Conservation (phyloP, 2,113 vertebrate genomes). For the Salminus brasiliensis region DNA sequence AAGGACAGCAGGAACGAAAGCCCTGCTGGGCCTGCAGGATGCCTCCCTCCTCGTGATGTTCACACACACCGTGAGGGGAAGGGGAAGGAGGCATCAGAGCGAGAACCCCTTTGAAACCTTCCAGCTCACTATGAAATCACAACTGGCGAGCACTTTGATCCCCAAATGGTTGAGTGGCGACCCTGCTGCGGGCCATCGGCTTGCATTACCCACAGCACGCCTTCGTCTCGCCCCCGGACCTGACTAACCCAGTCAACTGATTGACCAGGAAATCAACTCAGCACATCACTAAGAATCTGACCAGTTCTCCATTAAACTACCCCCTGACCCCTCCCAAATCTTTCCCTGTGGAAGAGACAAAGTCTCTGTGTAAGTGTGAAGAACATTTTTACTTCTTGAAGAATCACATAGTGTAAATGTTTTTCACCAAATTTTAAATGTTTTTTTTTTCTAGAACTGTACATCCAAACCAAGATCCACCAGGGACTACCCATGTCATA, state of each 20-base stretch:
- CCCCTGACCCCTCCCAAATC: not conserved
- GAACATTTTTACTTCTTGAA: too few relatives aligned
- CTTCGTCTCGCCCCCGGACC: slow-evolving; percentile 48
- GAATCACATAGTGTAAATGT: too few relatives aligned
- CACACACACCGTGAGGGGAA: slow-evolving; percentile 58
- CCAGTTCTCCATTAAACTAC: slow-evolving; percentile 33
- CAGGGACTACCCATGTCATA: too few relatives aligned
- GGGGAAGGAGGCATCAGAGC: slow-evolving; percentile 38
- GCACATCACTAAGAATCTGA: slow-evolving; percentile 48
- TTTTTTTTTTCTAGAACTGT: too few relatives aligned
- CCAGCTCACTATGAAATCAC: slow-evolving; percentile 65
- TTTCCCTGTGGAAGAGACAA: slow-evolving; percentile 10
- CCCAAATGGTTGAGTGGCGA: slow-evolving; percentile 59
- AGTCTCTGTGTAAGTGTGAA: not conserved
- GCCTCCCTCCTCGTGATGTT: slow-evolving; percentile 65
- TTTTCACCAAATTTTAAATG: too few relatives aligned
- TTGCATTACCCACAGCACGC: slow-evolving; percentile 47
- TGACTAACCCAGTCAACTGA: slow-evolving; percentile 62
- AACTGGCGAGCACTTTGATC: slow-evolving; percentile 72
- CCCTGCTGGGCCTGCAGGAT: slow-evolving; percentile 60
- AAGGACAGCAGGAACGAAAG: slow-evolving; percentile 54
- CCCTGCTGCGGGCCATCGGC: slow-evolving; percentile 56
- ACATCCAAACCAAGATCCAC: too few relatives aligned
- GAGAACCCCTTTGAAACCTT: slow-evolving; percentile 70
- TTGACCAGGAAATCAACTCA: slow-evolving; percentile 59